A percentile compares a stretch with the other conserved stretches of the same genome.
Conservation (phyloP, 2,888 invertebrate species). For the Poecilobothrus nobilitatus region DNA sequence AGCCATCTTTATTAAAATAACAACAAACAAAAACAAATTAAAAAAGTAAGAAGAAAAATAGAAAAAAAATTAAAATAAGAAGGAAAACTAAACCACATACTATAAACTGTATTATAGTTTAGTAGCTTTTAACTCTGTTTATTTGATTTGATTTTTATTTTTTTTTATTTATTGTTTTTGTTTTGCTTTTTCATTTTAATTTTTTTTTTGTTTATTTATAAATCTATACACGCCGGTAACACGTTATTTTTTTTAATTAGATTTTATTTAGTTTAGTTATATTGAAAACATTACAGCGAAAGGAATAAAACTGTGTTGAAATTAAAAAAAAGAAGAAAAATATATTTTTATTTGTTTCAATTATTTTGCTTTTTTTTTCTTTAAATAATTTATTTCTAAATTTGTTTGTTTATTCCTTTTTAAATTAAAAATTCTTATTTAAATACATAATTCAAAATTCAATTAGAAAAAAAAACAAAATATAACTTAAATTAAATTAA, state of each 20-base stretch:
- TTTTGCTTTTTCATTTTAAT: not conserved
- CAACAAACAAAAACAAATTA: not conserved
- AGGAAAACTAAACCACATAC: no score
- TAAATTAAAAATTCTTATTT: no score
- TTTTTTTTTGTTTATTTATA: not conserved
- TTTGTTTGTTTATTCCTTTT: no score
- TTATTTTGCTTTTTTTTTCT: no score
- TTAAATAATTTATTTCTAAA: no score
- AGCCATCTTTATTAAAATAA: conserved; percentile 6
- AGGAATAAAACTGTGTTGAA: not conserved
- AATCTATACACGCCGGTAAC: not conserved
- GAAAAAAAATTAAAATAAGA: not conserved
- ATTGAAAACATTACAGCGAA: not conserved
- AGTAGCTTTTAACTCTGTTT: not conserved
- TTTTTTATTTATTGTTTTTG: not conserved
- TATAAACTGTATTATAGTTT: not conserved
- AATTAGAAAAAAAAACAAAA: no score
- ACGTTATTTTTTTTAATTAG: not conserved
- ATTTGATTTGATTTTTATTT: not conserved
- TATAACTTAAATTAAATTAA: no score
- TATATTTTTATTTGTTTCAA: no score
- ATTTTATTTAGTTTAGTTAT: not conserved
- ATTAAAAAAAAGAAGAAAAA: no score
- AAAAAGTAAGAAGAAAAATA: not conserved
- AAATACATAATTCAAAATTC: no score